phyloP scores from a whole-genome alignment of 2,888 invertebrate genomes.

The Pinctada fucata region DNA sequence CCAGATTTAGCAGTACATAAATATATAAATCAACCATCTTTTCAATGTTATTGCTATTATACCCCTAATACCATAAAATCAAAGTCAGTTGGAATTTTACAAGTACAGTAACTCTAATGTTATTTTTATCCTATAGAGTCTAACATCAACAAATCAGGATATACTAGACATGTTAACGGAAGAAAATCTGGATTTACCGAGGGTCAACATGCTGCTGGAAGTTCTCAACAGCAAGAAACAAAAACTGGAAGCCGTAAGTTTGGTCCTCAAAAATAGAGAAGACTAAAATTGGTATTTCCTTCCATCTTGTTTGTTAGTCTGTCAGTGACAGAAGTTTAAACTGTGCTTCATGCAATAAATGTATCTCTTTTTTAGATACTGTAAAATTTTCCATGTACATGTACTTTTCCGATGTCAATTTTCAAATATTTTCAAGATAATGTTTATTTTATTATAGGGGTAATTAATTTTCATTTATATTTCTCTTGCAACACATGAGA shows the following conservation, averaged over 20 bases:
- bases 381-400: not conserved
- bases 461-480: too few relatives aligned
- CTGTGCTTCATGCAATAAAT: not conserved
- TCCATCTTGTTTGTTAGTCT: not conserved
- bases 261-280: too few relatives aligned
- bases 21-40: too few relatives aligned
- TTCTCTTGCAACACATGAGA: too few relatives aligned
- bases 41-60: too few relatives aligned
- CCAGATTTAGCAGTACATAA: too few relatives aligned
- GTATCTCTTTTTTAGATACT: not conserved
- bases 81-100: too few relatives aligned
- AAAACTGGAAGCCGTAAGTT: slow-evolving; percentile 85
- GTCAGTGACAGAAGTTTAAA: not conserved
- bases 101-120: too few relatives aligned
- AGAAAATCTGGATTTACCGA: slow-evolving; percentile 83
- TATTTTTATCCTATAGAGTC: not conserved
- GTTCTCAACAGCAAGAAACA: slow-evolving; percentile 88
- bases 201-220: slow-evolving; percentile 89
- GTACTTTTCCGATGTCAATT: too few relatives aligned
- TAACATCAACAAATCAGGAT: slow-evolving; percentile 28
- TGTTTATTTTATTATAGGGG: too few relatives aligned
- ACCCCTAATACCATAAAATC: too few relatives aligned
- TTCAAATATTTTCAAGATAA: too few relatives aligned
- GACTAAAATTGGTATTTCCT: not conserved
- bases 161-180: slow-evolving; percentile 60